phyloP scores from a whole-genome alignment of 2,888 invertebrate genomes.

The Thymelicus lineola region DNA sequence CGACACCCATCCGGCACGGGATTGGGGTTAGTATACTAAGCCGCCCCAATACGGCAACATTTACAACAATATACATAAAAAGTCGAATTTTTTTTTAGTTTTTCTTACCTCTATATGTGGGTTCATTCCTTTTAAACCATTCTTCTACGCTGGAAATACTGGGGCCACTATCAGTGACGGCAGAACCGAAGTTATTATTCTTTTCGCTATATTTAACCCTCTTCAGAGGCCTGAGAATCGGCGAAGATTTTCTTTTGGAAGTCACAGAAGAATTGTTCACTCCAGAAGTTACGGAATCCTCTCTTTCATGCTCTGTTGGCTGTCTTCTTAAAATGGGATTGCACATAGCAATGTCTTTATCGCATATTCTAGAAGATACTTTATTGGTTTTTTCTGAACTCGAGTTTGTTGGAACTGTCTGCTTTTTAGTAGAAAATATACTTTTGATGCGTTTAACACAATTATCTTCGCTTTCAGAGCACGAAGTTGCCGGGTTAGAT shows the following conservation, averaged over 20 bases:
- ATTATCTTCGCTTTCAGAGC: slow-evolving; percentile 18
- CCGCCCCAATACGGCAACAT: too few relatives aligned
- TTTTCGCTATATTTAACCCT: slow-evolving; percentile 47
- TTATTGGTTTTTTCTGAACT: neutral
- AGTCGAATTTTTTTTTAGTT: too few relatives aligned
- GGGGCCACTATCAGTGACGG: slow-evolving; percentile 45
- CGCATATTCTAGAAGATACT: neutral
- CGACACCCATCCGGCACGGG: too few relatives aligned
- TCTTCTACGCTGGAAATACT: slow-evolving; percentile 58
- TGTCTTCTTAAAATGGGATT: neutral
- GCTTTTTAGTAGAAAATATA: slow-evolving; percentile 36
- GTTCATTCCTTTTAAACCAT: slow-evolving; percentile 59
- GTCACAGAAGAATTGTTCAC: neutral
- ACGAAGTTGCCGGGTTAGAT: slow-evolving; percentile 11
- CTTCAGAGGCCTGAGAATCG: slow-evolving; percentile 29
- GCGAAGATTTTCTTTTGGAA: slow-evolving; percentile 39
- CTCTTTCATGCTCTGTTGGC: neutral
- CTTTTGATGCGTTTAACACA: slow-evolving; percentile 43
- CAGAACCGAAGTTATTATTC: slow-evolving; percentile 31
- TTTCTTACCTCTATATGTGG: slow-evolving; percentile 15
- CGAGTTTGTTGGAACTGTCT: neutral
- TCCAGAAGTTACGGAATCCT: neutral
- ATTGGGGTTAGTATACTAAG: too few relatives aligned
- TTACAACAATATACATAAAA: neutral
- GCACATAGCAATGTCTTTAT: neutral